A percentile compares a stretch with the other conserved stretches of the same genome.
phyloP scores from a whole-genome alignment of 2,113 vertebrate genomes.

The Cryptoleucopteryx plumbea region DNA sequence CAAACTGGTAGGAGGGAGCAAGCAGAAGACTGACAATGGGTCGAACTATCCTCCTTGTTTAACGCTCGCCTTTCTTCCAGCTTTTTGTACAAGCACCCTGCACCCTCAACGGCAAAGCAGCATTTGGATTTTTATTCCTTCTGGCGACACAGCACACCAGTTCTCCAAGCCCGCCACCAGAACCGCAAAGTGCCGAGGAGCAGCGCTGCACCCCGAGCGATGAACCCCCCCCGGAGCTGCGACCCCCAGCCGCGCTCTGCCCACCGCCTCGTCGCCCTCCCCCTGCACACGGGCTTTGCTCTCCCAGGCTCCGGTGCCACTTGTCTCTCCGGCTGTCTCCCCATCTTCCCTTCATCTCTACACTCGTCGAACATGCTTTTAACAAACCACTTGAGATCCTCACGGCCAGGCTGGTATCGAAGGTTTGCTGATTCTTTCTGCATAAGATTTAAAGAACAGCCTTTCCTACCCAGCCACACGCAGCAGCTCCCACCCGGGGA shows the following conservation, averaged over 20 bases:
- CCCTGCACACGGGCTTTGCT: background rate
- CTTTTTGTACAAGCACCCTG: background rate
- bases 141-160: background rate
- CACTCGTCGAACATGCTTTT: background rate
- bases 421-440: background rate
- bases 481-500: background rate
- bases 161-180: background rate
- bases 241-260: background rate
- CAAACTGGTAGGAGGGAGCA: background rate
- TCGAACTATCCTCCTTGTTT: background rate
- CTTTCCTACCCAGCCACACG: background rate
- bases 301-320: background rate
- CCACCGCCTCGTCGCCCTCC: rapidly evolving
- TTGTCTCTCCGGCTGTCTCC: background rate
- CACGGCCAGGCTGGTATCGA: background rate
- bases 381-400: constrained; percentile 39
- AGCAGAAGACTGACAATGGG: background rate
- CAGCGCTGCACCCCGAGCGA: background rate
- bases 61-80: background rate
- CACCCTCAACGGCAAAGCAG: background rate
- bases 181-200: background rate
- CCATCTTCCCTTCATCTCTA: background rate
- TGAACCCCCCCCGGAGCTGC: rapidly evolving
- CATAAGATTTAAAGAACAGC: background rate
- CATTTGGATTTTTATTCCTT: background rate